A percentile compares a stretch with the other conserved stretches of the same genome.
phyloP scores from a whole-genome alignment of 1,140 invertebrate genomes.

The Solen grandis region DNA sequence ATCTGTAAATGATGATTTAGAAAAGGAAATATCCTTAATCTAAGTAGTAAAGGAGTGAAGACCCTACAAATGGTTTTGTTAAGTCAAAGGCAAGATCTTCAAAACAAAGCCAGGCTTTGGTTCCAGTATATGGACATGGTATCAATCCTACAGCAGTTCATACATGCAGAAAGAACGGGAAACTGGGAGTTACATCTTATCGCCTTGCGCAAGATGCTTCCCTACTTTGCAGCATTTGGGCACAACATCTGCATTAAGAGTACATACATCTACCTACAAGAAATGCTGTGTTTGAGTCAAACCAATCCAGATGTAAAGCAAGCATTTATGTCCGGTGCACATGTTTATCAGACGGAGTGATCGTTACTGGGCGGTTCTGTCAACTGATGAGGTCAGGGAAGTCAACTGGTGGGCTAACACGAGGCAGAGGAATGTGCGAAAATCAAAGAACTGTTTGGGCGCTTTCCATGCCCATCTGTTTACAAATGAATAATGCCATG shows the following conservation, averaged over 20 bases:
- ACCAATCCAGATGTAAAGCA: slow-evolving; percentile 29
- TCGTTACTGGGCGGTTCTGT: slow-evolving; percentile 80
- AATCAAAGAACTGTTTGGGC: slow-evolving; percentile 4
- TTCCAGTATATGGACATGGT: slow-evolving; percentile 69
- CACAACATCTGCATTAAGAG: slow-evolving; percentile 53
- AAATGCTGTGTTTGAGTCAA: slow-evolving; percentile 19
- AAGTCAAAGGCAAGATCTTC: slow-evolving; percentile 6
- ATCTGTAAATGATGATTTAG: neutral
- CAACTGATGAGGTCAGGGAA: slow-evolving; percentile 62
- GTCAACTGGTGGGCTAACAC: slow-evolving; percentile 35
- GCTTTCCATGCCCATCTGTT: slow-evolving; percentile 18
- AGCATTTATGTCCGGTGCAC: slow-evolving; percentile 26
- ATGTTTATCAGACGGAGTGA: slow-evolving; percentile 66
- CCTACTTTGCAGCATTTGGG: slow-evolving; percentile 77
- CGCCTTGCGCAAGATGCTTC: slow-evolving; percentile 76
- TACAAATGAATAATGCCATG: slow-evolving; percentile 35
- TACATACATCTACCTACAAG: slow-evolving; percentile 42
- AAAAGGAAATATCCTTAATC: neutral
- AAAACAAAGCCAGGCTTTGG: slow-evolving; percentile 50
- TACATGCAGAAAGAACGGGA: slow-evolving; percentile 67
- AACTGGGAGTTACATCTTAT: slow-evolving; percentile 60
- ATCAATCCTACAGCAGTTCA: slow-evolving; percentile 59
- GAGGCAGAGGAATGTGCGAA: slow-evolving; percentile 48
- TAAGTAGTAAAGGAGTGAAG: neutral
- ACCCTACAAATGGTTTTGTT: neutral